These are phyloP conservation scores for Eutolmus rufibarbis DNA, from an alignment of 2,888 invertebrate species.

Conservation along the genomic window DNA sequence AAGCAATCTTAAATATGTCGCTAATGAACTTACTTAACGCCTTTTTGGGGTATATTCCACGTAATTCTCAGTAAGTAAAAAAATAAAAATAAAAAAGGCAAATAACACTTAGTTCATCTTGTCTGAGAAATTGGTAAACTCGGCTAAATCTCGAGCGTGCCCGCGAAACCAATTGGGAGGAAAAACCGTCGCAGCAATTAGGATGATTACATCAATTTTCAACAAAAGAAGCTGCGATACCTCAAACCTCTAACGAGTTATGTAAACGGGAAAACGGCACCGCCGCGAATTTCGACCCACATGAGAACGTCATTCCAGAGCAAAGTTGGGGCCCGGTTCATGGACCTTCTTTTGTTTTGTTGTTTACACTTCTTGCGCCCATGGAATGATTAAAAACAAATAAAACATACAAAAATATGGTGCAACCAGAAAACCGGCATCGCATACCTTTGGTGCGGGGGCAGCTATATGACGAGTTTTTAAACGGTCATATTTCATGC, in stretches of 20 bases:
- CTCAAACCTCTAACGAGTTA: not conserved
- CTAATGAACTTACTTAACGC: not conserved
- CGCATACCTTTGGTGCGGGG: not conserved
- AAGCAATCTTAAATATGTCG: not conserved
- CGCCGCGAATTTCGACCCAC: not conserved
- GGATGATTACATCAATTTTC: not conserved
- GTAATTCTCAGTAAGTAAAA: not conserved
- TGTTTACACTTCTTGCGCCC: not conserved
- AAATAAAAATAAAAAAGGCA: not conserved
- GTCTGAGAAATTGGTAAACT: not conserved
- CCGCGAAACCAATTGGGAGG: not conserved
- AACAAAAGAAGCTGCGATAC: not conserved
- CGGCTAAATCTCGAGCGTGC: not conserved
- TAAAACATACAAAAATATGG: not conserved
- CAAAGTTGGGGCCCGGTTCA: not conserved
- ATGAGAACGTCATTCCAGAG: not conserved
- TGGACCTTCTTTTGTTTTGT: not conserved
- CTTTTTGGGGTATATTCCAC: not conserved
- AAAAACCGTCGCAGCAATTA: not conserved
- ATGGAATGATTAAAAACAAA: not conserved
- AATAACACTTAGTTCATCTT: not conserved
- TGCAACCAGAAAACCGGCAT: not conserved
- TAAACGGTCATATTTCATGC: slow-evolving; percentile 23
- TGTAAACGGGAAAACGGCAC: not conserved
- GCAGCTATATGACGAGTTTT: not conserved